Percentiles rank a stretch among this genome's conserved stretches.
phyloP scores from a whole-genome alignment of 2,113 vertebrate species.

The Corydoras sp. region DNA sequence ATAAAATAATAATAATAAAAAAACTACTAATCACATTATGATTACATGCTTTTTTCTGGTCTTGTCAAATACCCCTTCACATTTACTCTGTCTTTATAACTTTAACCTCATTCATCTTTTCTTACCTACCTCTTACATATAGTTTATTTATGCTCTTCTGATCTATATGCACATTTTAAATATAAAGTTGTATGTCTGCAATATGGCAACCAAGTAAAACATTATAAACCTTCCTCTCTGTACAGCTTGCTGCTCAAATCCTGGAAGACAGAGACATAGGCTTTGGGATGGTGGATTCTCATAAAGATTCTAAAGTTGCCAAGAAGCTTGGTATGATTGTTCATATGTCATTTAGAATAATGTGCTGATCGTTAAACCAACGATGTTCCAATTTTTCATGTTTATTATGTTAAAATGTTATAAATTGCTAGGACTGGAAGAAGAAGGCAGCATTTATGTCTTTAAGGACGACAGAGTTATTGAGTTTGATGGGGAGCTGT shows the following conservation, averaged over 20 bases:
- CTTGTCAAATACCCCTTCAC: no score
- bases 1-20: no score
- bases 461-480: constrained; percentile 88
- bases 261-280: constrained; percentile 88
- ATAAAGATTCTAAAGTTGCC: constrained; percentile 87
- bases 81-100: no score
- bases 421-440: constrained; percentile 71
- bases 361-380: background rate
- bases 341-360: background rate
- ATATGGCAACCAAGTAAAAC: no score
- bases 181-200: no score
- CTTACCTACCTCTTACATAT: no score
- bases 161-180: no score
- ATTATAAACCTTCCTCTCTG: background rate
- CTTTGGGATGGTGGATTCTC: constrained; percentile 87
- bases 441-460: constrained; percentile 88
- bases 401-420: background rate
- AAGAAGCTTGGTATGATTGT: constrained; percentile 82
- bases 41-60: no score
- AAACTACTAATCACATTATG: no score
- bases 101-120: no score
- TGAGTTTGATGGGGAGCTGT: constrained; percentile 92
- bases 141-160: no score
- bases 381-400: background rate
- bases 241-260: constrained; percentile 87